Base-by-base conservation (phyloP, 1,140 invertebrate species). In the Zaprionus gabonicus region DNA sequence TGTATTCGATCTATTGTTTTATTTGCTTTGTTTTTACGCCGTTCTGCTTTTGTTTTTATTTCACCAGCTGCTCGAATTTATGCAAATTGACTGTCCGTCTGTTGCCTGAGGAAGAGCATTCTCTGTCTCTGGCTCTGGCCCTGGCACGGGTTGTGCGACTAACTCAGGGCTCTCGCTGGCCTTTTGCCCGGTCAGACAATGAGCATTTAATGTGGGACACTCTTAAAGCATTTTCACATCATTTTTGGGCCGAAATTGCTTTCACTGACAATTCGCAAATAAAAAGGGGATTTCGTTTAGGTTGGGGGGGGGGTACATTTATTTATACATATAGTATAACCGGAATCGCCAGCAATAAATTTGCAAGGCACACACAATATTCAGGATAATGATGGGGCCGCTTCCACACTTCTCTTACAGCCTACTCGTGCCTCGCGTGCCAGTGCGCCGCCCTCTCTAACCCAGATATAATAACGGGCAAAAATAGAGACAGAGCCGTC, bases 31-130 rank as follows among this genome's bases (percentile, higher is more conserved):
- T 58, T 36, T 46, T 5, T 41, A 6, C 41, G 25, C 31, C 23
- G 9, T 60, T 38, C 53, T 55, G 10, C 17, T 53, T 23, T 77
- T 65, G 44, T 68, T 76, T 72, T 59, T 49, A 63, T 53, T 51
- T 82, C 60, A 66, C 65, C 76, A 85, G 53, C 73, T 70, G 67
- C 58, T 51, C 58, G 74, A 86, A 76, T 74, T 88, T 90, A 84
- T 88, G 81, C 67, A 88, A 88, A 88, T 88, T 56, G 27, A 58
- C 55, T 73, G 58, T 64, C 64, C 69, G 66, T 31, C 51, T 56
- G 69, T 76, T 70, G 70, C 69, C 82, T 51, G 49, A 49, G 63
- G 62, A 20, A 38, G 38, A 12, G 55, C 49, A 65, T 55, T 51
- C n/a, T n/a, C n/a, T 46, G 7, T 15, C 56, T 38, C n/a, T 46